Evolutionary conservation across 2,797 vertebrate species (phyloP).

Genomic region (Muscicapa striata): DNA sequence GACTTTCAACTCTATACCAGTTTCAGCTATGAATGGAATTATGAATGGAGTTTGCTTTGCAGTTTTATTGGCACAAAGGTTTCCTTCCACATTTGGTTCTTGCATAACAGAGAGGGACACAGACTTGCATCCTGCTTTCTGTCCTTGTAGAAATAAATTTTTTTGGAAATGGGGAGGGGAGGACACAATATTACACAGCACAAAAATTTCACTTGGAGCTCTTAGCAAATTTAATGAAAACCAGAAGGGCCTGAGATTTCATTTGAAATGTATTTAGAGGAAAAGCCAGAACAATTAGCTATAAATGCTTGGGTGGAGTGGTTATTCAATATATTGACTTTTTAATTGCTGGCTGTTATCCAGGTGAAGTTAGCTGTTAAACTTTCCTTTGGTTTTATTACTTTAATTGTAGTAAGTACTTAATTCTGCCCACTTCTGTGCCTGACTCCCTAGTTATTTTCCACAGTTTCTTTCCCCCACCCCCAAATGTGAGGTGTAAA

Average conservation of each 20-base stretch:
- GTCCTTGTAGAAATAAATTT: not conserved
- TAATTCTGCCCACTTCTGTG: not conserved
- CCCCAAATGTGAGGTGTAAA: not conserved
- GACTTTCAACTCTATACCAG: not conserved
- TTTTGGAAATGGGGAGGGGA: not conserved
- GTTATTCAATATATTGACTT: slow-evolving; percentile 40
- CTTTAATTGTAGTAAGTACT: not conserved
- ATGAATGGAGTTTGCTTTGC: slow-evolving; percentile 18
- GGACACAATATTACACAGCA: not conserved
- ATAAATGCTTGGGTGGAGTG: not conserved
- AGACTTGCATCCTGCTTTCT: not conserved
- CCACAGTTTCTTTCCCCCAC: not conserved
- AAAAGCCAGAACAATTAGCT: not conserved
- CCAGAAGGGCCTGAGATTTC: not conserved
- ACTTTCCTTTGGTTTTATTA: slow-evolving; percentile 36
- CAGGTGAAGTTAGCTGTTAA: slow-evolving; percentile 21
- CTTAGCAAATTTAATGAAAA: not conserved
- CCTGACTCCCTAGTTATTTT: not conserved
- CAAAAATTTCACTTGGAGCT: not conserved
- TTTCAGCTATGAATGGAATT: slow-evolving; percentile 26
- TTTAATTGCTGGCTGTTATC: slow-evolving; percentile 47
- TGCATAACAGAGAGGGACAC: not conserved
- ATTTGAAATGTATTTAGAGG: not conserved
- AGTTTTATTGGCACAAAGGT: not conserved
- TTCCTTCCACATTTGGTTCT: not conserved